Evolutionary conservation across 2,113 vertebrate genomes (phyloP).

Genomic region (Bubo scandiacus): DNA sequence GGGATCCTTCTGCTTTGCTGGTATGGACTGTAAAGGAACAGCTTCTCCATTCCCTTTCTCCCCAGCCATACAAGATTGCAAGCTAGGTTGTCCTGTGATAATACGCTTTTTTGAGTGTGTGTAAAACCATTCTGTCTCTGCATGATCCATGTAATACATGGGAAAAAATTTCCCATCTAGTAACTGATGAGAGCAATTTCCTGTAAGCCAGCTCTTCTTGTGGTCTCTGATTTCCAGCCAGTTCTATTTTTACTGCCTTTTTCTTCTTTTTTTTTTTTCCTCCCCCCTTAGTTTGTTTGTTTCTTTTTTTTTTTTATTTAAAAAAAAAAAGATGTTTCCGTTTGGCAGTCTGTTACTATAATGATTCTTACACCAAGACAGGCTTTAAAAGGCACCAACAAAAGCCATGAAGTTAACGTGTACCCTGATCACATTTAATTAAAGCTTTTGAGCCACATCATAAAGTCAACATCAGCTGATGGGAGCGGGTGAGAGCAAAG

Average conservation of each 20-base stretch:
- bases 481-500: neutral
- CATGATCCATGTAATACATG: neutral
- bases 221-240: conserved; percentile 69
- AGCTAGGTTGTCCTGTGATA: neutral
- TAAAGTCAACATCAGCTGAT: neutral
- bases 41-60: neutral
- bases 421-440: neutral
- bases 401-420: neutral
- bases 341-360: conserved; percentile 11
- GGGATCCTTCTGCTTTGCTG: neutral
- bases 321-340: neutral
- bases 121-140: neutral
- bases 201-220: conserved; percentile 62
- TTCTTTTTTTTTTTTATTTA: neutral
- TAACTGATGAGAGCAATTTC: conserved; percentile 66
- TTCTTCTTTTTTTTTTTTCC: neutral
- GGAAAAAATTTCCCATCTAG: conserved; percentile 27
- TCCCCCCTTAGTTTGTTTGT: neutral
- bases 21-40: neutral
- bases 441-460: neutral
- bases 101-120: neutral
- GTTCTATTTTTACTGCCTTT: conserved; percentile 64
- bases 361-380: neutral
- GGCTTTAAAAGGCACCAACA: conserved; percentile 18
- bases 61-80: rapidly evolving